Conservation (phyloP, 2,797 vertebrate genomes). For the Sparus aurata region DNA sequence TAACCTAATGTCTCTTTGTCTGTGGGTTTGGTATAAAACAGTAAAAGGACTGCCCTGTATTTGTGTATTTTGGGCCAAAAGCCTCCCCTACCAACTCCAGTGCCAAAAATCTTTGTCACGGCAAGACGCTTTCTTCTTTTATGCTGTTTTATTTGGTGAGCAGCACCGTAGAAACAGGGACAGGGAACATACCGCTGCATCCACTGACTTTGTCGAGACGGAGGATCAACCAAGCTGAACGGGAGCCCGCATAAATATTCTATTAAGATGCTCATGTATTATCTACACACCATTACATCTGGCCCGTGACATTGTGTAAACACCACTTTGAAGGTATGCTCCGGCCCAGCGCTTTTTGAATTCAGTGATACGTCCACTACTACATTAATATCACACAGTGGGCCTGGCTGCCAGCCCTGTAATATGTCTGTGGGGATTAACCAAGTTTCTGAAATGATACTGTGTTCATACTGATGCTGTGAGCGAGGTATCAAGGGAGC, state of each 20-base stretch:
- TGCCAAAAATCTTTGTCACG: background rate
- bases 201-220: conserved; percentile 40
- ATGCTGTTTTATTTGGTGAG: background rate
- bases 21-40: background rate
- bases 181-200: background rate
- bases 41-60: background rate
- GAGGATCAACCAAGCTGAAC: conserved; percentile 51
- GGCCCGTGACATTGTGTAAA: conserved; percentile 63
- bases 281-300: conserved; percentile 68
- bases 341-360: conserved; percentile 37
- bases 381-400: conserved; percentile 49
- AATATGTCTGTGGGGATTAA: conserved; percentile 70
- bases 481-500: conserved; percentile 74
- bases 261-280: conserved; percentile 69
- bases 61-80: background rate
- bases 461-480: conserved; percentile 66
- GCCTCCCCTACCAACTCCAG: background rate
- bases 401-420: conserved; percentile 36
- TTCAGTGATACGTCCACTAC: conserved; percentile 19
- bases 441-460: conserved; percentile 72
- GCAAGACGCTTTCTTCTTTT: background rate
- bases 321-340: conserved; percentile 52
- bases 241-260: conserved; percentile 78
- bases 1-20: background rate
- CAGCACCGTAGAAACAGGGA: background rate